Evolutionary conservation across 2,113 vertebrate species (phyloP).

Genomic region (Delphinapterus leucas): DNA sequence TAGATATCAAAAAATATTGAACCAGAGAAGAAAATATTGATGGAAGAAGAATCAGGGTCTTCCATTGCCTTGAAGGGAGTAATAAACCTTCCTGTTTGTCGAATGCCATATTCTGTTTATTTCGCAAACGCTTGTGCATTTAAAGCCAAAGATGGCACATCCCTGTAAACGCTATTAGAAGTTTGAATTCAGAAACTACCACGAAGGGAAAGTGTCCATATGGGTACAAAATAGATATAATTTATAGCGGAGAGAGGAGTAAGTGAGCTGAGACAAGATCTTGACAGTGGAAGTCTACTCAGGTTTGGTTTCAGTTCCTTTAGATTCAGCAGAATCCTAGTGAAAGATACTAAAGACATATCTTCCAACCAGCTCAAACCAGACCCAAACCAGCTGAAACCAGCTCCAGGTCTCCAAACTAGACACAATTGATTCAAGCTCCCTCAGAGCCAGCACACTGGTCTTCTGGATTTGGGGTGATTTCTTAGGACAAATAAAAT

Average conservation of each 20-base stretch:
- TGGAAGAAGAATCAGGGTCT: constrained; percentile 35
- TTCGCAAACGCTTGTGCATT: neutral
- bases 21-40: constrained; percentile 47
- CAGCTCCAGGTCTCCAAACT: neutral
- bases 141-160: neutral
- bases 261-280: neutral
- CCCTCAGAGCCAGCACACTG: neutral
- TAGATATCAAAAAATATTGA: constrained; percentile 54
- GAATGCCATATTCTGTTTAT: neutral
- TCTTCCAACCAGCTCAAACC: neutral
- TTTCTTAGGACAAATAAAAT: constrained; percentile 47
- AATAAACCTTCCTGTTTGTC: neutral
- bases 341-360: neutral
- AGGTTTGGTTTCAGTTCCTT: constrained; percentile 2
- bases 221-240: neutral
- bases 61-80: neutral
- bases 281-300: neutral
- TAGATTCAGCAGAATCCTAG: constrained; percentile 31
- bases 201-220: neutral
- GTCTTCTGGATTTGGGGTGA: neutral
- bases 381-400: neutral
- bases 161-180: neutral
- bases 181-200: neutral
- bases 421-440: neutral
- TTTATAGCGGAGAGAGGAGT: neutral